phyloP scores from a whole-genome alignment of 2,797 vertebrate species.

The Rhinatrema bivittatum region DNA sequence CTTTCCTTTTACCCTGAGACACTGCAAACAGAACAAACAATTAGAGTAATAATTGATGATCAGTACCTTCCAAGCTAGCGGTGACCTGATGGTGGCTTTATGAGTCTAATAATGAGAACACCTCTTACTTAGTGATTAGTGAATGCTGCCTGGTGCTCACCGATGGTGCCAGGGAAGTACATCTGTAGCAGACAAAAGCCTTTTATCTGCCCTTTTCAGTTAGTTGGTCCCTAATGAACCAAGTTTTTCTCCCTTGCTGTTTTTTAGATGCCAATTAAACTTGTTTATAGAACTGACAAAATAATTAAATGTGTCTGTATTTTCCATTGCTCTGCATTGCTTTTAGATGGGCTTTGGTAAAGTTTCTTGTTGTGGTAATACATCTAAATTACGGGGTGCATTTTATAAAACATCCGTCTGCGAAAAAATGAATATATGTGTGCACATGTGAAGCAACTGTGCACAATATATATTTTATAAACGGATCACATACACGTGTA shows the following conservation, averaged over 20 bases:
- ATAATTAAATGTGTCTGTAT: constrained; percentile 53
- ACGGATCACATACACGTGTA: too few relatives aligned
- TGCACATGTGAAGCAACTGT: too few relatives aligned
- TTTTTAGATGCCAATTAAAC: constrained; percentile 60
- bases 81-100: constrained; percentile 51
- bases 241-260: constrained; percentile 44
- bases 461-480: too few relatives aligned
- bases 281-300: constrained; percentile 59
- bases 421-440: too few relatives aligned
- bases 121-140: constrained; percentile 54
- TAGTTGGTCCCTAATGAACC: constrained; percentile 56
- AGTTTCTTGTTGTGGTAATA: constrained; percentile 30
- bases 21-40: constrained; percentile 67
- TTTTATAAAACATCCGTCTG: too few relatives aligned
- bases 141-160: constrained; percentile 37
- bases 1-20: constrained; percentile 60
- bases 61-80: constrained; percentile 56
- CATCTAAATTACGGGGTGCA: too few relatives aligned
- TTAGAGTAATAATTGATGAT: constrained; percentile 69
- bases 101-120: constrained; percentile 48
- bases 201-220: constrained; percentile 45
- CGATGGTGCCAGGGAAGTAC: constrained; percentile 12
- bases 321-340: constrained; percentile 34
- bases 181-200: constrained; percentile 35
- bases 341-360: constrained; percentile 25